These are phyloP conservation scores for Pseudorhiza aurosa DNA, from an alignment of 30 jellyfish, hydroid and myxozoan genomes.

Conservation along the genomic window DNA sequence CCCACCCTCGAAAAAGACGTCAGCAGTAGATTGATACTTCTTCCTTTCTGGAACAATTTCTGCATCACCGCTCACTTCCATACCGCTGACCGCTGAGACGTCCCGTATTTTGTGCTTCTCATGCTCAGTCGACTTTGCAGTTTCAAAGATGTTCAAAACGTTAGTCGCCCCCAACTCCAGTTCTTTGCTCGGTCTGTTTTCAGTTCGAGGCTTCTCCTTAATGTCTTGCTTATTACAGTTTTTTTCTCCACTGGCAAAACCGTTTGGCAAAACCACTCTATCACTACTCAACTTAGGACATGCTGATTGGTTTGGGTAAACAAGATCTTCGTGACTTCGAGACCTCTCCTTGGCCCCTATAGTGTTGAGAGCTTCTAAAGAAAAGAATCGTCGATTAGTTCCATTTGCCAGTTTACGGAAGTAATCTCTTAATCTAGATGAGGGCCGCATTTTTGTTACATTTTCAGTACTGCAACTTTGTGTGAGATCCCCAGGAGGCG, in stretches of 20 bases:
- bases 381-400: conserved; percentile 7
- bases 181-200: too few relatives aligned
- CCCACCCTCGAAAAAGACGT: not conserved
- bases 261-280: too few relatives aligned
- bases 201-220: too few relatives aligned
- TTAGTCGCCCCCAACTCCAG: too few relatives aligned
- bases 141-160: too few relatives aligned
- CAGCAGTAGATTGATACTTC: not conserved
- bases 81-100: too few relatives aligned
- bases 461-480: not conserved
- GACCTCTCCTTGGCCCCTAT: not conserved
- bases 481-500: not conserved
- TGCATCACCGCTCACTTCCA: too few relatives aligned
- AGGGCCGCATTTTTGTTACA: not conserved
- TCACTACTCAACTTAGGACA: too few relatives aligned
- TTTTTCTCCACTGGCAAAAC: too few relatives aligned
- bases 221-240: too few relatives aligned
- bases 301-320: not conserved
- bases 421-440: conserved; percentile 39
- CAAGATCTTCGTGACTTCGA: not conserved
- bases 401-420: conserved; percentile 51
- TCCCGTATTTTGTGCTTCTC: too few relatives aligned
- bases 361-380: conserved; percentile 4
- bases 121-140: too few relatives aligned
- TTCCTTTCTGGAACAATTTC: not conserved